Percentiles rank a stretch among this genome's conserved stretches.
Conservation (phyloP, 2,797 vertebrate genomes). For the Argya squamiceps region DNA sequence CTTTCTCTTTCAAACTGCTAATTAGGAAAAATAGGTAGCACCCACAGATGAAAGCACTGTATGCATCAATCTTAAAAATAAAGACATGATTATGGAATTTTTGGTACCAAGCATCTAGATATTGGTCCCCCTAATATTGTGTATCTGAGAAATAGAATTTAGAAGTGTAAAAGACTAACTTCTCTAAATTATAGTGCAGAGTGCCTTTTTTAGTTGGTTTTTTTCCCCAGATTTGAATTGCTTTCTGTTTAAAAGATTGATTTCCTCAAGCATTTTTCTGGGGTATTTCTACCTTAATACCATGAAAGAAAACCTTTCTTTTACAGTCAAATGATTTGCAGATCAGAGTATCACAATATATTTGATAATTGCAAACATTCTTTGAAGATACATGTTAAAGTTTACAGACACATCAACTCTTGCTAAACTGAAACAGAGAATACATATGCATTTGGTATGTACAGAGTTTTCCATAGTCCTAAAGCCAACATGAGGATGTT, state of each 20-base stretch:
- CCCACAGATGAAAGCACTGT: conserved; percentile 22
- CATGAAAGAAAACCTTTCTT: neutral
- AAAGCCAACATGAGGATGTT: neutral
- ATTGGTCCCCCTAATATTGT: neutral
- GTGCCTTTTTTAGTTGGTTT: neutral
- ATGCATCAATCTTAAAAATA: neutral
- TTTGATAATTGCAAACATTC: neutral
- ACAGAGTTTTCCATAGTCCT: neutral
- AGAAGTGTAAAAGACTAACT: neutral
- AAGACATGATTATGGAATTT: neutral
- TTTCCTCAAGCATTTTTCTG: neutral
- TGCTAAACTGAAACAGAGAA: neutral
- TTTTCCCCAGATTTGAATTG: neutral
- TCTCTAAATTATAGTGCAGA: neutral
- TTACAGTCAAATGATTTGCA: neutral
- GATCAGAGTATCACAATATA: neutral
- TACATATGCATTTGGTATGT: neutral
- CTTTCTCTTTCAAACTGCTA: conserved; percentile 57
- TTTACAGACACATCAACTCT: neutral
- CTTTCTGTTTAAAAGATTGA: neutral
- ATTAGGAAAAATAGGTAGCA: conserved; percentile 50
- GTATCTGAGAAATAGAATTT: neutral
- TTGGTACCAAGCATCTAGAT: neutral
- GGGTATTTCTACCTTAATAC: neutral
- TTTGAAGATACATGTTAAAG: neutral